These are phyloP conservation scores for Alosa alosa DNA, from an alignment of 2,113 vertebrate species.

Conservation along the genomic window DNA sequence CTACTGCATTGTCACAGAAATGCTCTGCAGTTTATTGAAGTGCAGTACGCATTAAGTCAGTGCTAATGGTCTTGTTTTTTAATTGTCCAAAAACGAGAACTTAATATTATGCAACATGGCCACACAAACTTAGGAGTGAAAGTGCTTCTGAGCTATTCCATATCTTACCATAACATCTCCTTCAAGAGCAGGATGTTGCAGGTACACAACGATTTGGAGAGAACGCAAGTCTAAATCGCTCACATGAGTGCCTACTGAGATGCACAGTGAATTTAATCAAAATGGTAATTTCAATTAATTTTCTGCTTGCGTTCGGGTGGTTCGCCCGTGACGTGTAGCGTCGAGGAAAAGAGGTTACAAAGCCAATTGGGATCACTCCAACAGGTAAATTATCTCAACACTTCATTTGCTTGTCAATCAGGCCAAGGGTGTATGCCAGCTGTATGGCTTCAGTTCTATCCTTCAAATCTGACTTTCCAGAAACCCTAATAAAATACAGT, in stretches of 20 bases:
- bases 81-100: neutral
- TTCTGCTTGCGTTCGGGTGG: conserved; percentile 4
- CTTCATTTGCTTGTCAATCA: conserved; percentile 9
- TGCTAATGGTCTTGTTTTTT: neutral
- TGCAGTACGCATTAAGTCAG: neutral
- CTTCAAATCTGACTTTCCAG: neutral
- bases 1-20: neutral
- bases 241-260: neutral
- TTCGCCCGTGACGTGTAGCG: neutral
- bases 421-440: neutral
- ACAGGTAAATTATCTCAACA: conserved; percentile 16
- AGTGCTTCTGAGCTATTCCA: neutral
- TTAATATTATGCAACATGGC: neutral
- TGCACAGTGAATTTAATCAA: conserved; percentile 14
- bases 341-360: conserved; percentile 9
- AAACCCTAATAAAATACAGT: neutral
- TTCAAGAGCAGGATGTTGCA: neutral
- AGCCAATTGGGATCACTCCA: conserved; percentile 15
- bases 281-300: conserved; percentile 20
- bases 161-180: neutral
- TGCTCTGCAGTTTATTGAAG: conserved; percentile 20
- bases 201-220: neutral
- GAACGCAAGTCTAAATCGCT: neutral
- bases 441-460: neutral
- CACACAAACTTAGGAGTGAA: neutral